Conservation (phyloP, 1,140 invertebrate genomes). For the Glomeris maerens region DNA sequence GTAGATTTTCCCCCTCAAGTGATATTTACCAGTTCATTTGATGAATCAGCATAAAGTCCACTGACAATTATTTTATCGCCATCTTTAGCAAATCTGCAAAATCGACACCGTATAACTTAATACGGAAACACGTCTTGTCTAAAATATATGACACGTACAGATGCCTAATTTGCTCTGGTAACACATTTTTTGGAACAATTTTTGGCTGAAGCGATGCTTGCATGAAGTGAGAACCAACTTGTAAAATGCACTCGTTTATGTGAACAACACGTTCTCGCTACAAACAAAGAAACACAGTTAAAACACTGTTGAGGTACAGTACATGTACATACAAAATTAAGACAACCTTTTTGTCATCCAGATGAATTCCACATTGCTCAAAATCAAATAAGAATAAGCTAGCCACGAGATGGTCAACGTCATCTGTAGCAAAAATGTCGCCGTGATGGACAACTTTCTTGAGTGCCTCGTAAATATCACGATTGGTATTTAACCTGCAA, state of each 20-base stretch:
- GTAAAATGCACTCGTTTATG: conserved; percentile 63
- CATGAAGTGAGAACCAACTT: conserved; percentile 76
- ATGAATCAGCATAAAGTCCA: conserved; percentile 66
- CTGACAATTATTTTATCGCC: conserved; percentile 56
- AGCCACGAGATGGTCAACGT: conserved; percentile 69
- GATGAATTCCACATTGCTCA: conserved; percentile 89
- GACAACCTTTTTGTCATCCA: conserved; percentile 49
- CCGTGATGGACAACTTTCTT: conserved; percentile 49
- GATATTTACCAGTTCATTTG: conserved; percentile 41
- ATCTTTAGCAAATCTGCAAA: conserved; percentile 52
- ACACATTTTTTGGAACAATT: conserved; percentile 41
- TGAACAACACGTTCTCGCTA: conserved; percentile 59
- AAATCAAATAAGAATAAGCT: conserved; percentile 89
- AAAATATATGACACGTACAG: conserved; percentile 62
- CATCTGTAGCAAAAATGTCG: conserved; percentile 49
- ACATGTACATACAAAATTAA: no score
- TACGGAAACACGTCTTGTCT: no score
- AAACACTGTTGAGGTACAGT: no score
- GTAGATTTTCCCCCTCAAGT: no score
- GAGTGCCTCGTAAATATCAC: conserved; percentile 60
- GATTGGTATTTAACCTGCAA: conserved; percentile 73
- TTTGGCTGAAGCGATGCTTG: conserved; percentile 51
- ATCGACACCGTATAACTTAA: conserved; percentile 10
- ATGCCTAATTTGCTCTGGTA: conserved; percentile 56
- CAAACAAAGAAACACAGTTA: conserved; percentile 7